Conservation (phyloP, 1,140 invertebrate species). For the Penaeus japonicus region DNA sequence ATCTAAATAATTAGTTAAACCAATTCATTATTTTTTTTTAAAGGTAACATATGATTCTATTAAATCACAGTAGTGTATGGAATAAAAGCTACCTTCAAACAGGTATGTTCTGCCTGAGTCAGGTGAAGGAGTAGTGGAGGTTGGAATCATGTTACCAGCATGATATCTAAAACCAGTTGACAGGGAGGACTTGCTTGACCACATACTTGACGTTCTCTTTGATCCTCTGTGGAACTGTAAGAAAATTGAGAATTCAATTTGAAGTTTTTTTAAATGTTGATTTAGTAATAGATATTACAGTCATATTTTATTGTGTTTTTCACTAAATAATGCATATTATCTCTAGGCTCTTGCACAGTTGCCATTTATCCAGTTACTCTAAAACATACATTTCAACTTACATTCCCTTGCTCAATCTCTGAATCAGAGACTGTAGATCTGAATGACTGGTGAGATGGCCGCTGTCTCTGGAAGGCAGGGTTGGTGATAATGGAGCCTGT, state of each 20-base stretch:
- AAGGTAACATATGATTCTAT: too few species aligned
- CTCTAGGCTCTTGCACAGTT: too few species aligned
- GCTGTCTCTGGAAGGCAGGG: constrained; percentile 71
- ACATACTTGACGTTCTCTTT: constrained; percentile 82
- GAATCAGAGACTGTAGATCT: constrained; percentile 59
- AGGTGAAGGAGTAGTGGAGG: constrained; percentile 79
- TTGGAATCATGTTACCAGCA: constrained; percentile 85
- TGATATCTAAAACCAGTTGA: constrained; percentile 88
- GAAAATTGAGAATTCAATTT: neutral
- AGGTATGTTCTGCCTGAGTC: constrained; percentile 88
- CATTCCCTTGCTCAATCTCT: constrained; percentile 59
- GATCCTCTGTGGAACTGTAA: constrained; percentile 72
- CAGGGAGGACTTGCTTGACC: constrained; percentile 91
- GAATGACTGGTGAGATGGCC: constrained; percentile 64
- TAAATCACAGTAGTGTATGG: too few species aligned
- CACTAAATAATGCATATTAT: neutral
- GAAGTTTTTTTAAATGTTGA: neutral
- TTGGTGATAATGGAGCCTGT: constrained; percentile 84
- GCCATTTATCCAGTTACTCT: too few species aligned
- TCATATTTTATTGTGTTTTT: neutral
- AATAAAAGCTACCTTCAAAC: constrained; percentile 77
- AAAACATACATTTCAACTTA: constrained; percentile 30
- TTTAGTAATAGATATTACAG: neutral
- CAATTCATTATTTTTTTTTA: too few species aligned
- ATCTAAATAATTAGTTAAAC: too few species aligned